These are phyloP conservation scores for Paraescarpia echinospica DNA, from an alignment of 1,140 invertebrate genomes.

Conservation along the genomic window DNA sequence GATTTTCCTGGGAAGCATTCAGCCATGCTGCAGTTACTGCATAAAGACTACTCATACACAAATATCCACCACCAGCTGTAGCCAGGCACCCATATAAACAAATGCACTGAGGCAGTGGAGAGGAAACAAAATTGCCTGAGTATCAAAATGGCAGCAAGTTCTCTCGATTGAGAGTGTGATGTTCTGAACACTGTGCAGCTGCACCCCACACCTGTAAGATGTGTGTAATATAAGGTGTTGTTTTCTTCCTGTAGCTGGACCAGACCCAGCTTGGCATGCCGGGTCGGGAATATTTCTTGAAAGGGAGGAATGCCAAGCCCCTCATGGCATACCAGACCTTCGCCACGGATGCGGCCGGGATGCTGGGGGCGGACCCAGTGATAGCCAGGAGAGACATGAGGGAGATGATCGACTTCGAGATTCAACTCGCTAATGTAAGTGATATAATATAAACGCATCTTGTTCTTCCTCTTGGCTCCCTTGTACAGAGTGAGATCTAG, in stretches of 20 bases:
- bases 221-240: neutral
- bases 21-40: no score
- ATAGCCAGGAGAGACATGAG: conserved; percentile 68
- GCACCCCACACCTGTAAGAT: no score
- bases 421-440: conserved; percentile 72
- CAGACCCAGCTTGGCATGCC: conserved; percentile 37
- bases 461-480: neutral
- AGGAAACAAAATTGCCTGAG: no score
- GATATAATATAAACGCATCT: neutral
- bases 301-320: conserved; percentile 26
- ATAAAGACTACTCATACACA: no score
- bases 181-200: no score
- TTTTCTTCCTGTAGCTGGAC: conserved; percentile 32
- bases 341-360: conserved; percentile 8
- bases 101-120: no score
- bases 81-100: no score
- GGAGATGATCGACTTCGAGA: conserved; percentile 82
- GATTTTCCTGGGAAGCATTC: no score
- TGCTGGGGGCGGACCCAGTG: conserved; percentile 58
- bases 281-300: conserved; percentile 37
- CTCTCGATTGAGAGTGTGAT: no score
- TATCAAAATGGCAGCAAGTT: no score
- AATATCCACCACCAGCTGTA: no score
- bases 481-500: no score
- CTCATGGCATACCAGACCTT: conserved; percentile 25